Percentiles rank a stretch among this genome's conserved stretches.
phyloP scores from a whole-genome alignment of 2,113 vertebrate genomes.

The Leptodactylus fuscus region DNA sequence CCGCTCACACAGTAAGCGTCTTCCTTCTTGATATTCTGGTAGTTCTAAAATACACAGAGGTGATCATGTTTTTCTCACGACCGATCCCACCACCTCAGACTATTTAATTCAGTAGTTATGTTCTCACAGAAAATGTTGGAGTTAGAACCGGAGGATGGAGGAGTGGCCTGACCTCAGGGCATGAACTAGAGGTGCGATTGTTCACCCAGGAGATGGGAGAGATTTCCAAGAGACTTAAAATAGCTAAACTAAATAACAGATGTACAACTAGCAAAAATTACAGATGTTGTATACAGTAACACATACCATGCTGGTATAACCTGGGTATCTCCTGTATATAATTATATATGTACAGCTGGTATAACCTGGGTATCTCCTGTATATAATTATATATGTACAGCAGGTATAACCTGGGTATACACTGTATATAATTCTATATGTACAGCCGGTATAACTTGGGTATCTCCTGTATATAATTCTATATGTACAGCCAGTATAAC shows the following conservation, averaged over 20 bases:
- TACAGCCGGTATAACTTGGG: no score
- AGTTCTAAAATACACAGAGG: neutral
- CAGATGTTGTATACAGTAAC: neutral
- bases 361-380: no score
- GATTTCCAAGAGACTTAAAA: neutral
- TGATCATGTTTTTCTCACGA: neutral
- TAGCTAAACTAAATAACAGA: neutral
- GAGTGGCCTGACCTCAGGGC: neutral
- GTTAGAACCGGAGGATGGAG: neutral
- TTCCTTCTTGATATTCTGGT: neutral
- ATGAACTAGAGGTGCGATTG: neutral
- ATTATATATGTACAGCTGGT: neutral
- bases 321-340: neutral
- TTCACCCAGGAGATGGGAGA: neutral
- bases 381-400: no score
- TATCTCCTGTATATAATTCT: no score
- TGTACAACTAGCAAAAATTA: neutral
- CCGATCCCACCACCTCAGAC: neutral
- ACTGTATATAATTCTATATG: no score
- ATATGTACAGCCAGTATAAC: no score
- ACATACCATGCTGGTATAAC: neutral
- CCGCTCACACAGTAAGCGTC: neutral
- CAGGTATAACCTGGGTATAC: no score
- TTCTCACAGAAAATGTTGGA: conserved; percentile 15
- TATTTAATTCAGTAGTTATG: neutral